Conservation (phyloP, 2,888 invertebrate species). For the Himalopsyche japonica region DNA sequence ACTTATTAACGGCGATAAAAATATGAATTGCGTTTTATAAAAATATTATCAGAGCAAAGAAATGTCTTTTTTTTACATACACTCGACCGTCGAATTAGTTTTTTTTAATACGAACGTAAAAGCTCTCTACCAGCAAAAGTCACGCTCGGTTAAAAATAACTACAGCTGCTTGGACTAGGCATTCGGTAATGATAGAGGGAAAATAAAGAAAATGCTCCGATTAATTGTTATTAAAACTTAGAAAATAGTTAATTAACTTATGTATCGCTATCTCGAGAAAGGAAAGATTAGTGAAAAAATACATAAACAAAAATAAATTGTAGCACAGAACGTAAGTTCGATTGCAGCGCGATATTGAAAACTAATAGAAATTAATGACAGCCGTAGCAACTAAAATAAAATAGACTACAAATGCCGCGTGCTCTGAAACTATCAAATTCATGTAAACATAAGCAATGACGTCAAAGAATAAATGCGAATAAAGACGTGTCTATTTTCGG, state of each 20-base stretch:
- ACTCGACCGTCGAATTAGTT: neutral
- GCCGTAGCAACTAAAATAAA: neutral
- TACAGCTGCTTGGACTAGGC: slow-evolving; percentile 10
- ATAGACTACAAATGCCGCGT: slow-evolving; percentile 12
- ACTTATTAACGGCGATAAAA: too few relatives aligned
- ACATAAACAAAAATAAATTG: too few relatives aligned
- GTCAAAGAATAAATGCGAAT: slow-evolving; percentile 24
- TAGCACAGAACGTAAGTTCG: too few relatives aligned
- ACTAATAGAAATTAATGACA: neutral
- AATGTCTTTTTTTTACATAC: neutral
- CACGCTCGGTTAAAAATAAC: slow-evolving; percentile 21
- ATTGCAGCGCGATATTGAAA: neutral
- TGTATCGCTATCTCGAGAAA: too few relatives aligned
- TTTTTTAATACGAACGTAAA: neutral
- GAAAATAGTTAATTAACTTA: too few relatives aligned
- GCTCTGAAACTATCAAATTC: slow-evolving; percentile 13
- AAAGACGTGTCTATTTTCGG: slow-evolving; percentile 26
- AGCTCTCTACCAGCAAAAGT: slow-evolving; percentile 1
- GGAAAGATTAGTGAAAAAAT: too few relatives aligned
- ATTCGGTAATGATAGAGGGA: neutral
- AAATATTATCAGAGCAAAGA: neutral
- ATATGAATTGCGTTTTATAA: neutral
- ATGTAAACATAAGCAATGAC: slow-evolving; percentile 31
- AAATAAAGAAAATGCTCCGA: neutral
- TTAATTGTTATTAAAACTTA: neutral